These are phyloP conservation scores for Squalus acanthias DNA, from an alignment of 2,797 vertebrate genomes.

Conservation along the genomic window DNA sequence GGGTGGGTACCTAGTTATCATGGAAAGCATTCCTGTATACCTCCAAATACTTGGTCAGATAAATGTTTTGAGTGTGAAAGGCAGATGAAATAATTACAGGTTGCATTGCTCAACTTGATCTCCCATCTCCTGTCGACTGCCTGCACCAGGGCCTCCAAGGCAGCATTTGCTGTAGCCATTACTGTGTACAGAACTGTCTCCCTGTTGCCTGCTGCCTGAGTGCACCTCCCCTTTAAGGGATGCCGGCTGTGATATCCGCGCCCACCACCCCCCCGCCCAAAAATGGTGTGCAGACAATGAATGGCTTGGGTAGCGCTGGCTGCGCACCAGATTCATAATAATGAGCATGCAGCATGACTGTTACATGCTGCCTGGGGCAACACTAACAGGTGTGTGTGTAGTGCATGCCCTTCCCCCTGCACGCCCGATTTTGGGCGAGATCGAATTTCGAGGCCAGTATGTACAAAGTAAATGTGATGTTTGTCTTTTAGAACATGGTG, in stretches of 20 bases:
- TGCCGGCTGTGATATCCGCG: neutral
- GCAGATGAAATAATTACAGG: neutral
- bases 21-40: neutral
- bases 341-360: no score
- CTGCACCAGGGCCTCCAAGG: neutral
- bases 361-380: neutral
- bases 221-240: neutral
- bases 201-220: neutral
- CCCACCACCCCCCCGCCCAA: no score
- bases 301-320: no score
- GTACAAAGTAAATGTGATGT: neutral
- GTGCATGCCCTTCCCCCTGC: no score
- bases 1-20: neutral
- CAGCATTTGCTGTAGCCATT: neutral
- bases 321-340: no score
- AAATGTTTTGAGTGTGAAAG: neutral
- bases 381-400: neutral
- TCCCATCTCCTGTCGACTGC: neutral
- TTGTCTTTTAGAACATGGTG: no score
- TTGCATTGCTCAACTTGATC: neutral
- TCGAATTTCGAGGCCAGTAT: neutral
- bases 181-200: neutral
- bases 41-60: neutral
- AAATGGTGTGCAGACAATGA: no score
- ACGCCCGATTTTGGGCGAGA: neutral